These are phyloP conservation scores for Verasper variegatus DNA, from an alignment of 2,113 vertebrate genomes.

Conservation along the genomic window DNA sequence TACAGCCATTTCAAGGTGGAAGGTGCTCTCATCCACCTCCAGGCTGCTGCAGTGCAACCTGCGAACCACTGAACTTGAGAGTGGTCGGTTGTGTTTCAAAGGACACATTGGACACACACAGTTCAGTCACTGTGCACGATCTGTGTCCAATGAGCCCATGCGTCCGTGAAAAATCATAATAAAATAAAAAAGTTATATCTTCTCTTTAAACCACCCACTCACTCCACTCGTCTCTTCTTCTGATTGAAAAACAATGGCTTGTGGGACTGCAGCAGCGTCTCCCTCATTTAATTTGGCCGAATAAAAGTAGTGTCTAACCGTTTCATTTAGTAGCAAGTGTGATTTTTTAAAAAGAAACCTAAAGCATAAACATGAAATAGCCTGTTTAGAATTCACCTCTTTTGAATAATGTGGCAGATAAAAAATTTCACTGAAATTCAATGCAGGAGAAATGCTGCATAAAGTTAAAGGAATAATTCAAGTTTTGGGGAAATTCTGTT, in stretches of 20 bases:
- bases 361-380: neutral
- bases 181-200: constrained; percentile 1
- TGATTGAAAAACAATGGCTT: neutral
- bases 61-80: neutral
- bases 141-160: neutral
- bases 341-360: neutral
- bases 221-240: neutral
- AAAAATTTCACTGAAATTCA: neutral
- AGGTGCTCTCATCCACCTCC: neutral
- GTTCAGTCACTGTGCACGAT: neutral
- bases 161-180: neutral
- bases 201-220: neutral
- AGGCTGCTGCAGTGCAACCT: constrained; percentile 4
- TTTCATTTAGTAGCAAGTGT: neutral
- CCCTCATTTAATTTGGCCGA: neutral
- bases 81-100: neutral
- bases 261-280: neutral
- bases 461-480: neutral
- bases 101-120: neutral
- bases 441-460: neutral
- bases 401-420: neutral
- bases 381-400: neutral
- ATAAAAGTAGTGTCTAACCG: neutral
- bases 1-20: constrained; percentile 9
- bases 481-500: neutral